A percentile compares a stretch with the other conserved stretches of the same genome.
Evolutionary conservation across 2,888 invertebrate genomes (phyloP).

Genomic region (Drosophila neonasuta): DNA sequence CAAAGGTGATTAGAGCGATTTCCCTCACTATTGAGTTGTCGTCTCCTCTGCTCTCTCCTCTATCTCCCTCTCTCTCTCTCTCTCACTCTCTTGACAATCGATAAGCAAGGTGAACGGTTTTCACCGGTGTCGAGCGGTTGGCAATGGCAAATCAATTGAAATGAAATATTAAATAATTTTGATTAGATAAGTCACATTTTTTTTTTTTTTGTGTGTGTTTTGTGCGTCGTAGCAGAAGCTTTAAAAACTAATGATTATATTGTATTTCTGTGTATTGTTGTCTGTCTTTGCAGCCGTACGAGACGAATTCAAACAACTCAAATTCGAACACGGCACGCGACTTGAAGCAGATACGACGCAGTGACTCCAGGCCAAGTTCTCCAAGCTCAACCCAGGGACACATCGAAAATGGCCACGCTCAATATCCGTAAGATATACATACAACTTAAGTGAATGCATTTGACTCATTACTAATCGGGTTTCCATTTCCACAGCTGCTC

Average conservation of each 20-base stretch:
- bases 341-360: constrained; percentile 82
- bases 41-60: background rate
- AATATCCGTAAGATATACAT: constrained; percentile 80
- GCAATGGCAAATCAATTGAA: constrained; percentile 66
- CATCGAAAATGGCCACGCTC: constrained; percentile 82
- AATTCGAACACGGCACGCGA: constrained; percentile 81
- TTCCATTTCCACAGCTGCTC: constrained; percentile 85
- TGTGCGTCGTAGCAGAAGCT: background rate
- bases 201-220: background rate
- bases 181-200: constrained; percentile 61
- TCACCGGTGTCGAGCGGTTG: constrained; percentile 27
- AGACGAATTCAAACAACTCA: constrained; percentile 82
- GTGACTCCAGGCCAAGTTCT: constrained; percentile 82
- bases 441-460: background rate
- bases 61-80: too few relatives aligned
- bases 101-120: constrained; percentile 38
- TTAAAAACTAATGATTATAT: background rate
- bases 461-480: constrained; percentile 16
- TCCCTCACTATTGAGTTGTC: background rate
- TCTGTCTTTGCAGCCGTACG: constrained; percentile 84
- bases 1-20: constrained; percentile 34
- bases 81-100: background rate
- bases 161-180: constrained; percentile 57
- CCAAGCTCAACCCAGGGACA: constrained; percentile 81
- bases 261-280: background rate